Percentiles rank a stretch among this genome's conserved stretches.
phyloP scores from a whole-genome alignment of 30 jellyfish, hydroid and myxozoan genomes.

The Mastigias papua region DNA sequence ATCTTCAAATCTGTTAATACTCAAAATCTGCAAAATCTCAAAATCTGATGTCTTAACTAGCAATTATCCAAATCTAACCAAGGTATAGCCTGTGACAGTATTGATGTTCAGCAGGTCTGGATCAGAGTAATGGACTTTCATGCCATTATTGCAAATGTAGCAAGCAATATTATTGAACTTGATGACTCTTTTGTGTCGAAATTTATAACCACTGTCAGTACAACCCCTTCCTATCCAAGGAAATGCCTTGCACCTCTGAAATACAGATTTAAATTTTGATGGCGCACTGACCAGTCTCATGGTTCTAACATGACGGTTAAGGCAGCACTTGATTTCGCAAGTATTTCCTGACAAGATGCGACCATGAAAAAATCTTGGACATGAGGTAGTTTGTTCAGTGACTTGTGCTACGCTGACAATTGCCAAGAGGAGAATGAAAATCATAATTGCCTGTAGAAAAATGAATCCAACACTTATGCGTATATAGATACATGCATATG shows the following conservation, averaged over 20 bases:
- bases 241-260: too few relatives aligned
- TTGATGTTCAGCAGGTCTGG: too few relatives aligned
- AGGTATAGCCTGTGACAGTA: background rate
- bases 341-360: background rate
- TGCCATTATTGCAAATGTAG: slow-evolving; percentile 22
- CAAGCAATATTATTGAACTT: slow-evolving; percentile 21
- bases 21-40: too few relatives aligned
- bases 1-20: too few relatives aligned
- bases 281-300: too few relatives aligned
- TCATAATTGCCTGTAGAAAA: background rate
- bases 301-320: background rate
- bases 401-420: background rate
- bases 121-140: background rate
- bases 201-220: background rate
- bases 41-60: background rate
- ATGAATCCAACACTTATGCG: too few relatives aligned
- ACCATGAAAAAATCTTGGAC: background rate
- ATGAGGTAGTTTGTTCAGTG: background rate
- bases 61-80: slow-evolving; percentile 7
- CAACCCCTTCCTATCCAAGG: too few relatives aligned
- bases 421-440: background rate
- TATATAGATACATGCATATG: too few relatives aligned
- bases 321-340: slow-evolving; percentile 25
- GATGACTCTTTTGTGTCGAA: slow-evolving; percentile 24
- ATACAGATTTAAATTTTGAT: too few relatives aligned